These are phyloP conservation scores for Dolichotis patagonum DNA, from an alignment of 2,113 vertebrate genomes.

Conservation along the genomic window DNA sequence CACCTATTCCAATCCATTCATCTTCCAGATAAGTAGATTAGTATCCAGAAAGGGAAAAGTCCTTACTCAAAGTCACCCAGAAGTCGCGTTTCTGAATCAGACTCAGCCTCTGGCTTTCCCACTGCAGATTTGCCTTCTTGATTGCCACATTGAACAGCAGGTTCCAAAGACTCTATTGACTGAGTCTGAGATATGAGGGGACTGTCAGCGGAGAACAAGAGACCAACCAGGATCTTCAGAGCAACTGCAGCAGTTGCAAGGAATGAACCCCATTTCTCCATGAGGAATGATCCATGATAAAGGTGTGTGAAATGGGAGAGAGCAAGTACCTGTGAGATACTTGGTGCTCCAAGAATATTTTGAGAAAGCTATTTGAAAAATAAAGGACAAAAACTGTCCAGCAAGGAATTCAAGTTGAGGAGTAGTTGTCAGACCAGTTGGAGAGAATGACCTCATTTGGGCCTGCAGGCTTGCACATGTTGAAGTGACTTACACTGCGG, in stretches of 20 bases:
- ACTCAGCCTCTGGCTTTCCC: neutral
- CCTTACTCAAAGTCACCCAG: neutral
- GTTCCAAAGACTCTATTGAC: neutral
- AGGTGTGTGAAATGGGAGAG: neutral
- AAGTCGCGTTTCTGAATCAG: neutral
- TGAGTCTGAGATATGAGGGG: neutral
- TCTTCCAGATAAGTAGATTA: neutral
- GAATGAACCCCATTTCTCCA: neutral
- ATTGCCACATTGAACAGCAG: neutral
- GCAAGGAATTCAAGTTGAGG: neutral
- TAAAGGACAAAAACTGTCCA: neutral
- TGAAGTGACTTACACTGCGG: neutral
- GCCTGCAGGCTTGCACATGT: neutral
- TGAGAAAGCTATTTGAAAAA: neutral
- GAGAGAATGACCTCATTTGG: constrained; percentile 10
- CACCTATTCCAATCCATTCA: neutral
- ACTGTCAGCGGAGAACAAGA: neutral
- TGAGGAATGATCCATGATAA: neutral
- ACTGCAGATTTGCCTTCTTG: neutral
- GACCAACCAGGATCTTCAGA: neutral
- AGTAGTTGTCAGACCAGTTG: neutral
- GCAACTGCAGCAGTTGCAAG: neutral
- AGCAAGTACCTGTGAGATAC: neutral
- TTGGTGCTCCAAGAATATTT: neutral
- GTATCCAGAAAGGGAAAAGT: neutral